A percentile compares a stretch with the other conserved stretches of the same genome.
Conservation (phyloP, 1,140 invertebrate species). For the Cydia strobilella region DNA sequence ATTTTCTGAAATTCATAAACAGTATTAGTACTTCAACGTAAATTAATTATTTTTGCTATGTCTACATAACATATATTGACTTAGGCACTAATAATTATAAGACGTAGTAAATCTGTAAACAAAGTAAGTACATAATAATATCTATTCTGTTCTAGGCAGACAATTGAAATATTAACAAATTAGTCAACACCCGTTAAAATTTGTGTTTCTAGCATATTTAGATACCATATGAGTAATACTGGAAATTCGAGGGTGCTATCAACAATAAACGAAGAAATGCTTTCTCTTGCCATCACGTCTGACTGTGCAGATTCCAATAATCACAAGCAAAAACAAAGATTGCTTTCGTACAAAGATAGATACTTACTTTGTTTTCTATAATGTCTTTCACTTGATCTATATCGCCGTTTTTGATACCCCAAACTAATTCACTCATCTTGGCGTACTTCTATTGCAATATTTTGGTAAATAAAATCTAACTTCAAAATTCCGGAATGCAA, state of each 20-base stretch:
- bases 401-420: constrained; percentile 97
- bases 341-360: constrained; percentile 22
- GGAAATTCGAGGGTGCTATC: not conserved
- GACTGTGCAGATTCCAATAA: constrained; percentile 37
- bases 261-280: constrained; percentile 30
- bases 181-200: not conserved
- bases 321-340: constrained; percentile 36
- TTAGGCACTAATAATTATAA: not conserved
- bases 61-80: not conserved
- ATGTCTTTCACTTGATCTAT: constrained; percentile 93
- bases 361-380: constrained; percentile 89
- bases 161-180: constrained; percentile 23
- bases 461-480: constrained; percentile 34
- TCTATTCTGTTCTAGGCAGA: not conserved
- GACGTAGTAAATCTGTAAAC: not conserved
- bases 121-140: not conserved
- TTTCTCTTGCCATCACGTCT: constrained; percentile 46
- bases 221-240: not conserved
- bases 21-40: not conserved
- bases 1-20: constrained; percentile 82
- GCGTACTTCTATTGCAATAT: constrained; percentile 34
- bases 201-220: not conserved
- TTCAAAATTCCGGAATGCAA: constrained; percentile 32
- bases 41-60: not conserved
- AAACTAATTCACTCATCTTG: constrained; percentile 90